Conservation (phyloP, 2,113 vertebrate genomes). For the Amphiprion ocellaris region DNA sequence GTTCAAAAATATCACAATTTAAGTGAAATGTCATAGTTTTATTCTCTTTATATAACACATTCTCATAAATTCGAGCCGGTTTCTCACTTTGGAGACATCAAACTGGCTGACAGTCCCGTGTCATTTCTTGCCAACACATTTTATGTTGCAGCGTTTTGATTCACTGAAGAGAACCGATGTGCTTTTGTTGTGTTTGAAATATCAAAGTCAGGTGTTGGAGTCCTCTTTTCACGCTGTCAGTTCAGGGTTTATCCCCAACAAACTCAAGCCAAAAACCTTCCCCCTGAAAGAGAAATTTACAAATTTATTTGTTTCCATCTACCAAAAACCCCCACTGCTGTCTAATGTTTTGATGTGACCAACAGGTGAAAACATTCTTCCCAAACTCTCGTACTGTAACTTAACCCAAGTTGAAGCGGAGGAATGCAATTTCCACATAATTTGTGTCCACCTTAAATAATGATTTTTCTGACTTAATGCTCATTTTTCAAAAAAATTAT, state of each 20-base stretch:
- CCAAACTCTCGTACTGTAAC: not conserved
- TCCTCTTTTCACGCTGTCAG: not conserved
- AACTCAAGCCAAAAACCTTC: not conserved
- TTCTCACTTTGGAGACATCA: not conserved
- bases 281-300: not conserved
- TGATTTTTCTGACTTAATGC: conserved; percentile 16
- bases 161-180: conserved; percentile 3
- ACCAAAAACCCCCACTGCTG: too few relatives aligned
- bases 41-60: not conserved
- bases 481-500: conserved; percentile 42
- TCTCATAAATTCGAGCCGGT: not conserved
- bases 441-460: not conserved
- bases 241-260: not conserved
- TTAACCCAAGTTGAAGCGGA: not conserved
- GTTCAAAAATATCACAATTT: not conserved
- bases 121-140: conserved; percentile 26
- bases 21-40: not conserved
- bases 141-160: conserved; percentile 35
- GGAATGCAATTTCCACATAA: conserved; percentile 3
- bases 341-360: not conserved
- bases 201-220: not conserved
- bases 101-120: not conserved
- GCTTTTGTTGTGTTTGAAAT: conserved; percentile 3
- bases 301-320: not conserved
- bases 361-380: not conserved